Evolutionary conservation across 2,888 invertebrate genomes (phyloP).

Genomic region (Idaea biselata): DNA sequence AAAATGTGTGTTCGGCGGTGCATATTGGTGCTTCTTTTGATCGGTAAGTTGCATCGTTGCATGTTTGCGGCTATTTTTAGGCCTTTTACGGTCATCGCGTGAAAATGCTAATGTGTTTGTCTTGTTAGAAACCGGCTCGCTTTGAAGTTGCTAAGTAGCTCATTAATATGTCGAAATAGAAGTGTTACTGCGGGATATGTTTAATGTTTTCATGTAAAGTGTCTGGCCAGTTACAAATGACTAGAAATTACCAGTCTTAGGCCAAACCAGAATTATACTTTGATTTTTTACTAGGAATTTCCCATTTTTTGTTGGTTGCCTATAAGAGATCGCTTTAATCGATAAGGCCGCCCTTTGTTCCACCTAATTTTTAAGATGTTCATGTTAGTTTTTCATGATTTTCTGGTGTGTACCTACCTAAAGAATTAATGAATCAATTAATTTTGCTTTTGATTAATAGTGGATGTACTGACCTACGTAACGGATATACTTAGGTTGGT

Average conservation of each 20-base stretch:
- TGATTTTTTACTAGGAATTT: too few relatives aligned
- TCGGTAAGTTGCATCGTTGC: conserved; percentile 71
- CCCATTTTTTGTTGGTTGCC: too few relatives aligned
- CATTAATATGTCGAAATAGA: neutral
- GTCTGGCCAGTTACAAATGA: neutral
- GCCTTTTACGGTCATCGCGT: conserved; percentile 60
- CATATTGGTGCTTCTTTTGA: conserved; percentile 59
- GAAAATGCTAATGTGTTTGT: conserved; percentile 66
- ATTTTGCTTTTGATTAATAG: too few relatives aligned
- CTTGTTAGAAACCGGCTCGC: conserved; percentile 21
- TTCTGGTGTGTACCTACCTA: too few relatives aligned
- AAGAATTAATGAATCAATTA: too few relatives aligned
- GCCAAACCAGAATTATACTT: neutral
- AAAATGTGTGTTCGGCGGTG: conserved; percentile 62
- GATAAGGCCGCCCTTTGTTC: too few relatives aligned
- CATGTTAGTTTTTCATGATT: too few relatives aligned
- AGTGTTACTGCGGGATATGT: neutral
- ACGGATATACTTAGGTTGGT: too few relatives aligned
- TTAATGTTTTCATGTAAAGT: neutral
- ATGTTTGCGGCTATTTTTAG: conserved; percentile 67
- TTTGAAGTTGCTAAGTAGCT: neutral
- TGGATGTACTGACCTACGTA: too few relatives aligned
- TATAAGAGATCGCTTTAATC: too few relatives aligned
- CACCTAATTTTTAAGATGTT: too few relatives aligned
- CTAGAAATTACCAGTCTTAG: neutral